Evolutionary conservation across 2,888 invertebrate species (phyloP).

Genomic region (Harmothoe impar): DNA sequence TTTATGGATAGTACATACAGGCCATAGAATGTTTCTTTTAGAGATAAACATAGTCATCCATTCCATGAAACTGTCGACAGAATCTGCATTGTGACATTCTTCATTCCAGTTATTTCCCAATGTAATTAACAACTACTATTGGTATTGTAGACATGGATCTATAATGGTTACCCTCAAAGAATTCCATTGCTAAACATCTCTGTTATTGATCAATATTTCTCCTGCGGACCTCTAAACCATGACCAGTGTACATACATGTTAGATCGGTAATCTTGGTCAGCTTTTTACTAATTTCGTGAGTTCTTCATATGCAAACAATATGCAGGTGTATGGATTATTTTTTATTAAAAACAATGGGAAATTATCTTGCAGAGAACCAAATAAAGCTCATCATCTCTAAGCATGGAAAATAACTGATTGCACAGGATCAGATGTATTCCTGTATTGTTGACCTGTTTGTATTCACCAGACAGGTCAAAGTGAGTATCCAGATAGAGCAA

Average conservation of each 20-base stretch:
- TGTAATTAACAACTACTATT: conserved; percentile 1
- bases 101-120: background rate
- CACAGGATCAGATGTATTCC: conserved; percentile 29
- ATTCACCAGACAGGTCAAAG: conserved; percentile 31
- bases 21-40: background rate
- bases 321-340: conserved; percentile 39
- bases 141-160: background rate
- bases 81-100: background rate
- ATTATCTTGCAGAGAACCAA: conserved; percentile 13
- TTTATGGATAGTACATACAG: background rate
- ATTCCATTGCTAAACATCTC: background rate
- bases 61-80: background rate
- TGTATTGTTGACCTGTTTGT: conserved; percentile 45
- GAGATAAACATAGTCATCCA: background rate
- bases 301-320: conserved; percentile 61
- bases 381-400: background rate
- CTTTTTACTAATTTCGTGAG: conserved; percentile 33
- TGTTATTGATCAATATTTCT: background rate
- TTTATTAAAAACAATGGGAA: conserved; percentile 32
- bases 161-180: background rate
- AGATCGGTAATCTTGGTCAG: conserved; percentile 36
- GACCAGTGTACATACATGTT: conserved; percentile 36
- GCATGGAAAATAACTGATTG: conserved; percentile 36
- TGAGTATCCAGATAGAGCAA: conserved; percentile 61
- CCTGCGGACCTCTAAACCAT: background rate